phyloP scores from a whole-genome alignment of 2,113 vertebrate species.

The Saguinus imperator region DNA sequence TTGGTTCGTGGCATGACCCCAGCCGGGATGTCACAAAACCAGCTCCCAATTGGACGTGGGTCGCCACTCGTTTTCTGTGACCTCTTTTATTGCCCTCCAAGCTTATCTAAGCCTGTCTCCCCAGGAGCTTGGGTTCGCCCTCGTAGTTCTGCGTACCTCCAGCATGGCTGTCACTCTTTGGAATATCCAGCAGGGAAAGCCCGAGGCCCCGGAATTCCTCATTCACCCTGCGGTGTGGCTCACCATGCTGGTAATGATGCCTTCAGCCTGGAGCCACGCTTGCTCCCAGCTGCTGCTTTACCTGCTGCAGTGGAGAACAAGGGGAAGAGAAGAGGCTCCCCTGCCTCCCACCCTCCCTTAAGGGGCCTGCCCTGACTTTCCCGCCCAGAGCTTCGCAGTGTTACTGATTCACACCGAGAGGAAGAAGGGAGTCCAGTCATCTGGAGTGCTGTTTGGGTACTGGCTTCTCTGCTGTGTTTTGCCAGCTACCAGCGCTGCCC shows the following conservation, averaged over 20 bases:
- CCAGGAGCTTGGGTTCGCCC: slow-evolving; percentile 79
- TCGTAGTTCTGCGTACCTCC: slow-evolving; percentile 77
- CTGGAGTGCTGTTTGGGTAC: slow-evolving; percentile 91
- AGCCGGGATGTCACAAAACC: neutral
- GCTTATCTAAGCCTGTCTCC: neutral
- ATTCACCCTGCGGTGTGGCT: slow-evolving; percentile 78
- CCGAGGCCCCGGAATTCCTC: slow-evolving; percentile 62
- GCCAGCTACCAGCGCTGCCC: slow-evolving; percentile 85
- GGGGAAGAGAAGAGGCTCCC: neutral
- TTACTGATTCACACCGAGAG: slow-evolving; percentile 76
- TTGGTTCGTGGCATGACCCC: neutral
- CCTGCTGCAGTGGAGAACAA: accelerated
- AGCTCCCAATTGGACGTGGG: accelerated
- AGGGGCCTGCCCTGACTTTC: neutral
- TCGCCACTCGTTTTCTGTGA: neutral
- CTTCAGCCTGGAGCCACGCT: neutral
- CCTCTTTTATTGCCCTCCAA: neutral
- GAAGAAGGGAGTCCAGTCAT: slow-evolving; percentile 90
- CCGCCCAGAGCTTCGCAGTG: slow-evolving; percentile 87
- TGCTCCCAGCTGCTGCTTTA: neutral
- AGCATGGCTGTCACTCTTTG: slow-evolving; percentile 76
- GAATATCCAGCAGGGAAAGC: slow-evolving; percentile 76
- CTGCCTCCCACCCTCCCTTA: accelerated
- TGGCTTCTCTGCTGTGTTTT: slow-evolving; percentile 92
- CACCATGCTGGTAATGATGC: slow-evolving; percentile 79